Evolutionary conservation across 2,113 vertebrate species (phyloP).

Genomic region (Tangachromis dhanisi): DNA sequence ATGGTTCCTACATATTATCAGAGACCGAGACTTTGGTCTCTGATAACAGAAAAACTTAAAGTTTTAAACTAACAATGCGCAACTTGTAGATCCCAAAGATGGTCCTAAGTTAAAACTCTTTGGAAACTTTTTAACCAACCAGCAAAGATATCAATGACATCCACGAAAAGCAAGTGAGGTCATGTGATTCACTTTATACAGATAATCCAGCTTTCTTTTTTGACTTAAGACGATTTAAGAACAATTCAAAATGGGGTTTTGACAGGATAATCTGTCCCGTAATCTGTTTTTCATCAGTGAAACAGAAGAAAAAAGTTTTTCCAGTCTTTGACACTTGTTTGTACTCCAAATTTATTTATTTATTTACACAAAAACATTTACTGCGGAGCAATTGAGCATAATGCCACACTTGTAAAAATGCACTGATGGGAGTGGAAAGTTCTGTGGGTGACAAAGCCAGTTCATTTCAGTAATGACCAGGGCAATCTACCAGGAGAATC

Average conservation of each 20-base stretch:
- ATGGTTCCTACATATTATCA: neutral
- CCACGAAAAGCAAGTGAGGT: neutral
- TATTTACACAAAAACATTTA: neutral
- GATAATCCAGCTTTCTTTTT: neutral
- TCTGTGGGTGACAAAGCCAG: neutral
- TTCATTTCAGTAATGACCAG: neutral
- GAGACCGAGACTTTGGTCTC: neutral
- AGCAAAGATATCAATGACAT: neutral
- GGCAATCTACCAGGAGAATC: neutral
- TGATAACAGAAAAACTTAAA: neutral
- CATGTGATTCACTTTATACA: neutral
- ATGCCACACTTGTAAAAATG: neutral
- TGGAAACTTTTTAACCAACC: neutral
- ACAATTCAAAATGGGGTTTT: neutral
- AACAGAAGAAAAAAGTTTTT: neutral
- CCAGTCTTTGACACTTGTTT: neutral
- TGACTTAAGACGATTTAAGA: neutral
- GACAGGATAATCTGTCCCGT: neutral
- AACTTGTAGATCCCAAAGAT: neutral
- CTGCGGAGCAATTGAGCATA: neutral
- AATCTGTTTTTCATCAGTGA: neutral
- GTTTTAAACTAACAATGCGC: neutral
- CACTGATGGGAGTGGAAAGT: neutral
- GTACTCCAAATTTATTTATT: neutral
- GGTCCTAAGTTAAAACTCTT: neutral